Conservation (phyloP, 2,888 invertebrate genomes). For the Monopis laevigella region DNA sequence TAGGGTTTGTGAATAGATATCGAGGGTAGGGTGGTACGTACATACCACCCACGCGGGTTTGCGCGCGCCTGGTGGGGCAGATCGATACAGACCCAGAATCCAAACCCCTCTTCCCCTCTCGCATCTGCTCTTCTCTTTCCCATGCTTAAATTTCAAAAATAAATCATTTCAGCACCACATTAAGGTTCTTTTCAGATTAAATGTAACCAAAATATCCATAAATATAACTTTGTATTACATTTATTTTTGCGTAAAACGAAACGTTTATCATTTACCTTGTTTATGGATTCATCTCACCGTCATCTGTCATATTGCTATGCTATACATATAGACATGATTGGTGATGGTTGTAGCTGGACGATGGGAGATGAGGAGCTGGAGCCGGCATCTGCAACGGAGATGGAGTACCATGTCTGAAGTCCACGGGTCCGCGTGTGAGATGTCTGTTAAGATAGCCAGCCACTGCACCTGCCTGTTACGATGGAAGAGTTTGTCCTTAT, state of each 20-base stretch:
- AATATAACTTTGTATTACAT: background rate
- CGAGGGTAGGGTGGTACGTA: conserved; percentile 18
- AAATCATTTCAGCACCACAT: conserved; percentile 55
- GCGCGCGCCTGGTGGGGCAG: conserved; percentile 46
- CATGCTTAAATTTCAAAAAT: conserved; percentile 30
- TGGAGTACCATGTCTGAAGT: conserved; percentile 30
- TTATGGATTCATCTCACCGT: background rate
- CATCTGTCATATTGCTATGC: background rate
- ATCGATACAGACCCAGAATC: conserved; percentile 61
- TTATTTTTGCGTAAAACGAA: background rate
- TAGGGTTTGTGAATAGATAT: conserved; percentile 21
- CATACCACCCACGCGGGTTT: conserved; percentile 25
- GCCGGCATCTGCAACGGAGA: conserved; percentile 33
- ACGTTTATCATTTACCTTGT: background rate
- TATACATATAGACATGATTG: no score
- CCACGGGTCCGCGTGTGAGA: conserved; percentile 46
- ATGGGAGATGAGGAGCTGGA: conserved; percentile 26
- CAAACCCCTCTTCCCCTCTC: conserved; percentile 38
- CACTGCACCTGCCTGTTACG: no score
- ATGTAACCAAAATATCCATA: conserved; percentile 1
- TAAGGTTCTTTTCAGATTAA: conserved; percentile 54
- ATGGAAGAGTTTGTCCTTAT: no score
- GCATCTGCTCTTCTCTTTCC: conserved; percentile 21
- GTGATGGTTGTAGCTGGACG: conserved; percentile 34
- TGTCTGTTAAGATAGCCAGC: conserved; percentile 32